Evolutionary conservation across 2,113 vertebrate species (phyloP), one percentile per base, ranked within the genome.

Genomic region (Arenaria interpres): DNA sequence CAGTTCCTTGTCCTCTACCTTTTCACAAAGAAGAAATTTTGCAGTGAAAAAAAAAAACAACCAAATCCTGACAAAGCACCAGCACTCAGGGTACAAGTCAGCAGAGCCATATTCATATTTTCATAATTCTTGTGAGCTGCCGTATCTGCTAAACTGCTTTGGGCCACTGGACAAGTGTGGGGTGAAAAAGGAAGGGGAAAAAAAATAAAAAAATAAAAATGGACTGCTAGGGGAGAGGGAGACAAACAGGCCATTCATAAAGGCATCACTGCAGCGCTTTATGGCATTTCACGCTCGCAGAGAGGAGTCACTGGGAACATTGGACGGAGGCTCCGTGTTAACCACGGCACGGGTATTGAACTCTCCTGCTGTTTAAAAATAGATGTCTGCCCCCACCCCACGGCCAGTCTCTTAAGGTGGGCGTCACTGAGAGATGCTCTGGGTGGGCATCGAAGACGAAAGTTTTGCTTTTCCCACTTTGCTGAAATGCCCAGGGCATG

Each of bases 221-320:
- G 21, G 62, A 23, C 75, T 94, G 85, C 56, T 59, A 64, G 54
- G 46, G 87, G 71, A 93, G 37, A 57, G 35, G 32, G 76, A 96
- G 88, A 96, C 96, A 97, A 97, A 63, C 78, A 89, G 73, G 25
- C 83, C 93, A 91, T 97, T 98, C 96, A 96, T 94, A 43, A 60
- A 85, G 60, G 73, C 90, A 81, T 43, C 71, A 9, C 79, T 45
- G 90, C 37, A n/a, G 79, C 0, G 14, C 69, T 92, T 74, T 73
- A 71, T 68, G 63, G 66, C 62, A 10, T 90, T 93, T 83, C 92
- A 62, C 3, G 20, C 85, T 95, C 6, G 1, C 17, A 1, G 46
- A 43, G 91, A 67, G 87, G 93, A 95, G 59, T 90, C 82, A 12
- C 84, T 64, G 84, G 79, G 59, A 96, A 74, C 37, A 67, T 77